Base-by-base conservation (phyloP, 1,140 invertebrate genomes). In the Tetramorium alpestre region DNA sequence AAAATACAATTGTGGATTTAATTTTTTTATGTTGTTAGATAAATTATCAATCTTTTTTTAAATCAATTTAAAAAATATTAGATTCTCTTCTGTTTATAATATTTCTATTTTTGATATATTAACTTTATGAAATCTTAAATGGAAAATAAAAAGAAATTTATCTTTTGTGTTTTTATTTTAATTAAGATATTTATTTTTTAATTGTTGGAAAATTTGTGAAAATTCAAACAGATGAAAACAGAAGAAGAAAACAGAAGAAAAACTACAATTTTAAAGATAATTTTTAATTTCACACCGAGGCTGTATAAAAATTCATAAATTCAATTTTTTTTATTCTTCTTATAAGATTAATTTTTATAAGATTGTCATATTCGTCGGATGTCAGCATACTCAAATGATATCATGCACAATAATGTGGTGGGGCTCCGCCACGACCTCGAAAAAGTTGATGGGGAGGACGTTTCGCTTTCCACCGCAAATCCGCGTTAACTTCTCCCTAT, bases 391-490 rank as follows among this genome's bases (percentile, higher is more conserved):
- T 28, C 10, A 22, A 51, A 38, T 51, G 44, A 78, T 69, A 11
- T 11, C 3, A 41, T 49, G 8, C 8, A 33, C 44, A 75, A 67
- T 54, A 16, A 25, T 7, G 28, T 64, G 75, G 73, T 80, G 87
- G 81, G 73, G 51, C 58, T 13, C 25, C 3, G 54, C 33, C 25
- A 41, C 3, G 33, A 65, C 64, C 33, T 86, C 11, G 62, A 77
- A 85, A 72, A 64, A 54, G 51, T 85, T 49, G 47, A 65, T 64
- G 72, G 44, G 5, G 47, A 88, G 62, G 65, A 89, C 73, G 44
- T 38, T 22, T 90, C 38, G 56, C 89, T 93, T 93, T 93, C 85
- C 91, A 92, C 78, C 87, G 65, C 87, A 84, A 90, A 89, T 92
- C 89, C 75, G 60, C 73, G 56, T 78, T 88, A 56, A 70, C 81